Percentiles rank a stretch among this genome's conserved stretches.
These are phyloP conservation scores for Protaetia brevitarsis DNA, from an alignment of 1,140 invertebrate genomes.

Conservation along the genomic window DNA sequence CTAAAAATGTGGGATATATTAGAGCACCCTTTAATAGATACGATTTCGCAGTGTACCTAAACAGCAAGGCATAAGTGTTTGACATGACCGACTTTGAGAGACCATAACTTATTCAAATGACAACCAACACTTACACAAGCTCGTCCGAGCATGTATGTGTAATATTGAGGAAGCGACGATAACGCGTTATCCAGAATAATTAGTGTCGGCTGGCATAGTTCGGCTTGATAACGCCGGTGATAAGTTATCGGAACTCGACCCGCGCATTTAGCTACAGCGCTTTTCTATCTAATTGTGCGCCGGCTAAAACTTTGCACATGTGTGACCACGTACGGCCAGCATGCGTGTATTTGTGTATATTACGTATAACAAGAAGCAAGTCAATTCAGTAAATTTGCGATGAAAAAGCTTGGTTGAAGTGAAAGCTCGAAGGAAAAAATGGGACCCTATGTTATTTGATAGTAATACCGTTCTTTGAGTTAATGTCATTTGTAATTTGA, in stretches of 20 bases:
- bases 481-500: too few species aligned
- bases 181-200: constrained; percentile 4
- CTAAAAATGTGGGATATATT: too few species aligned
- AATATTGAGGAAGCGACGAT: constrained; percentile 10
- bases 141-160: not conserved
- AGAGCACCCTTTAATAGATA: too few species aligned
- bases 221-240: not conserved
- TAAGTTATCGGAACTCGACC: constrained; percentile 12
- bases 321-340: not conserved
- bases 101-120: constrained; percentile 5
- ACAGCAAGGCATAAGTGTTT: too few species aligned
- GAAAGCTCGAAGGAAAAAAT: too few species aligned
- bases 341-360: not conserved
- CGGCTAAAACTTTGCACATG: not conserved
- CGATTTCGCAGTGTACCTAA: too few species aligned
- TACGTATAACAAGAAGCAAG: not conserved
- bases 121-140: not conserved
- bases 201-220: constrained; percentile 10
- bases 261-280: constrained; percentile 22
- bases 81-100: not conserved
- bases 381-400: not conserved
- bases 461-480: too few species aligned
- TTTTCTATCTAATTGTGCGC: constrained; percentile 12
- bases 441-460: too few species aligned
- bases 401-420: not conserved